These are phyloP conservation scores for Tolmerus cingulatus DNA, from an alignment of 2,888 invertebrate species.

Conservation along the genomic window DNA sequence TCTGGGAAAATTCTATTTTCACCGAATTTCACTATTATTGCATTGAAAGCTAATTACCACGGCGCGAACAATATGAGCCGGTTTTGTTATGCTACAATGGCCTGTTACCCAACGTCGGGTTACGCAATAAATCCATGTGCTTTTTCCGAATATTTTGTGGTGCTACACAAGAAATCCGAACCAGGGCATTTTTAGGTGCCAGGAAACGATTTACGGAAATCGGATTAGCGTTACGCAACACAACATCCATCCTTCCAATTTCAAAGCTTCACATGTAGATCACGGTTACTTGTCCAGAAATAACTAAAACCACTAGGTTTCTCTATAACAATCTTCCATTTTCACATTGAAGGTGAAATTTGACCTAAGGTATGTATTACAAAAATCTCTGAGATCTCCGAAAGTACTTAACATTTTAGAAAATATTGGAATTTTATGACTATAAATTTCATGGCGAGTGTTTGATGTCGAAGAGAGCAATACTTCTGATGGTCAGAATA, in stretches of 20 bases:
- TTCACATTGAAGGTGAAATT: neutral
- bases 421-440: neutral
- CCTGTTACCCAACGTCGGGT: neutral
- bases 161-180: neutral
- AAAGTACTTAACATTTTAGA: neutral
- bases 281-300: neutral
- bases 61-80: slow-evolving; percentile 16
- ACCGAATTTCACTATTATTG: slow-evolving; percentile 16
- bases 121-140: neutral
- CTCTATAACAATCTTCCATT: too few relatives aligned
- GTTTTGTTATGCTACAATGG: slow-evolving; percentile 8
- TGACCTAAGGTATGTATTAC: too few relatives aligned
- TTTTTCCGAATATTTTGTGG: neutral
- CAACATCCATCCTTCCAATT: neutral
- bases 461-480: neutral
- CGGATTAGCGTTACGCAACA: neutral
- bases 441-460: neutral
- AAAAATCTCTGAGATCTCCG: neutral
- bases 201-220: neutral
- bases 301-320: too few relatives aligned
- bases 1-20: slow-evolving; percentile 4
- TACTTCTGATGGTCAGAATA: neutral
- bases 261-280: neutral
- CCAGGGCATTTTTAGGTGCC: neutral
- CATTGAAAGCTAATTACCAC: slow-evolving; percentile 27